A percentile compares a stretch with the other conserved stretches of the same genome.
Evolutionary conservation across 2,888 invertebrate genomes (phyloP).

Genomic region (Melinopterus prodromus): DNA sequence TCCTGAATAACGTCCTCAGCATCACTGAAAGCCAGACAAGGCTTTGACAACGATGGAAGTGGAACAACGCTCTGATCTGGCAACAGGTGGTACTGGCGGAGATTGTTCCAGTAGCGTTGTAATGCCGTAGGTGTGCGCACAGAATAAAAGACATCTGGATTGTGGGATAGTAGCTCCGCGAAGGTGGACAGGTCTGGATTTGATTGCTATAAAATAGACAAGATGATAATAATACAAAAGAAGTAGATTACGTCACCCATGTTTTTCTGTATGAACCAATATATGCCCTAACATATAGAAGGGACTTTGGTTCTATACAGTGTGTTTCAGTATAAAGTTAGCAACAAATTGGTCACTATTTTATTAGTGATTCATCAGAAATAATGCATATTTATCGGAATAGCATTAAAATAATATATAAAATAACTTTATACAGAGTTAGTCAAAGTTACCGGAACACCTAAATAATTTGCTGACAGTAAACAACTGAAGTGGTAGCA

Average conservation of each 20-base stretch:
- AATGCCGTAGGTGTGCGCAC: constrained; percentile 87
- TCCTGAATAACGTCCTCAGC: constrained; percentile 91
- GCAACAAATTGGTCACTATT: no score
- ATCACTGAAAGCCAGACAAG: constrained; percentile 83
- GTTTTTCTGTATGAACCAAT: background rate
- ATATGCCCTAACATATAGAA: no score
- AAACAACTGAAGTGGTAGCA: no score
- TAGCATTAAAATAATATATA: no score
- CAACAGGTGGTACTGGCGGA: constrained; percentile 90
- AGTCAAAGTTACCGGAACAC: no score
- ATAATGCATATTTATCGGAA: no score
- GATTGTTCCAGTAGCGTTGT: constrained; percentile 88
- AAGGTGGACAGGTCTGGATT: constrained; percentile 78
- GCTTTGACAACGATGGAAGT: constrained; percentile 52
- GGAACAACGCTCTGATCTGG: constrained; percentile 82
- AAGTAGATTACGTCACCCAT: background rate
- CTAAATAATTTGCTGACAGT: no score
- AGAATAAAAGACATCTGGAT: constrained; percentile 87
- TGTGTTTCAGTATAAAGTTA: no score
- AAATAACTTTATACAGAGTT: no score
- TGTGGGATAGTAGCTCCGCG: constrained; percentile 82
- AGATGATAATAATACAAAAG: background rate
- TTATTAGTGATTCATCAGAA: no score
- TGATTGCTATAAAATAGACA: constrained; percentile 41
- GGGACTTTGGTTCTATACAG: no score